Evolutionary conservation across 2,113 vertebrate species (phyloP).

Genomic region (Chascanopsetta lugubris): DNA sequence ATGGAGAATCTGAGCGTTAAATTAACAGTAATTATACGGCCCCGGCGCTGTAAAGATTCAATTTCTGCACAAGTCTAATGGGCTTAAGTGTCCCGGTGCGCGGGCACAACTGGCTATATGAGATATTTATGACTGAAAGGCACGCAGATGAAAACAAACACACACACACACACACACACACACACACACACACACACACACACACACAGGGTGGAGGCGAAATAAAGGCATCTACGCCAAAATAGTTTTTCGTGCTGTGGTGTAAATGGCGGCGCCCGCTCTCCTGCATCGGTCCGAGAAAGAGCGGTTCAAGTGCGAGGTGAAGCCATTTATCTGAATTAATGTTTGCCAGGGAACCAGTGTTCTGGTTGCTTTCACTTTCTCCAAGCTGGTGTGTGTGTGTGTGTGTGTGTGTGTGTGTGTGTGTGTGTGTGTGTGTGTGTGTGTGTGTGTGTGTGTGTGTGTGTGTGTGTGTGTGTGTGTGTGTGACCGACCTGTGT

Average conservation of each 20-base stretch:
- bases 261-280: slow-evolving; percentile 32
- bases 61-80: slow-evolving; percentile 96
- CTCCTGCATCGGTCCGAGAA: slow-evolving; percentile 18
- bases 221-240: neutral
- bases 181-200: neutral
- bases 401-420: slow-evolving; percentile 43
- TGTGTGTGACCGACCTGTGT: slow-evolving; percentile 60
- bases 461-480: slow-evolving; percentile 16
- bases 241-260: slow-evolving; percentile 10
- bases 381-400: slow-evolving; percentile 41
- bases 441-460: slow-evolving; percentile 22
- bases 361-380: slow-evolving; percentile 59
- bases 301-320: slow-evolving; percentile 45
- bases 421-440: slow-evolving; percentile 22
- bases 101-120: slow-evolving; percentile 84
- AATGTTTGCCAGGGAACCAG: slow-evolving; percentile 37
- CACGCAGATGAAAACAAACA: slow-evolving; percentile 16
- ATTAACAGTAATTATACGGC: slow-evolving; percentile 99
- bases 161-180: slow-evolving; percentile 38
- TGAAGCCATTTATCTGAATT: slow-evolving; percentile 35
- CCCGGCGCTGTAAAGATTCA: slow-evolving; percentile 95
- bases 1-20: slow-evolving; percentile 97
- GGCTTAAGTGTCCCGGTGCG: slow-evolving; percentile 90
- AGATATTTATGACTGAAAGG: slow-evolving; percentile 63
- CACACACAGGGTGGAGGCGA: neutral